phyloP scores from a whole-genome alignment of 2,888 invertebrate genomes.

The Leptinotarsa rubiginosa region DNA sequence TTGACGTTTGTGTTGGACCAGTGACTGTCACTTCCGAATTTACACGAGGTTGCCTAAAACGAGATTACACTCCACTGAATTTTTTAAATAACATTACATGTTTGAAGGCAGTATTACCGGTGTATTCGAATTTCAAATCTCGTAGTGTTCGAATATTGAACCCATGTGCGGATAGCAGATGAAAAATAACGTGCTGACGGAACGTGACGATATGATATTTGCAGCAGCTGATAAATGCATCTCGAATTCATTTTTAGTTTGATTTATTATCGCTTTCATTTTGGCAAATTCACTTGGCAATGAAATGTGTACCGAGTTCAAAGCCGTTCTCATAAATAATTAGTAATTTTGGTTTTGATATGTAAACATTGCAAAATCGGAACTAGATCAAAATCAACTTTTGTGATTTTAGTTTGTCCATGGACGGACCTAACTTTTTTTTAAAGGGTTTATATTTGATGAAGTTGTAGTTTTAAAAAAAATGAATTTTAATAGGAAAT shows the following conservation, averaged over 20 bases:
- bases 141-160: background rate
- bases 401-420: background rate
- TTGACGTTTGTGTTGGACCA: conserved; percentile 59
- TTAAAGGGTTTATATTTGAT: too few species aligned
- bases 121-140: background rate
- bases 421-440: too few species aligned
- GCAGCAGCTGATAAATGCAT: conserved; percentile 11
- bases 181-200: conserved; percentile 1
- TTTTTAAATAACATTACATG: background rate
- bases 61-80: too few species aligned
- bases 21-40: conserved; percentile 18
- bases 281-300: background rate
- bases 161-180: background rate
- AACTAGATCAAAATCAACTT: background rate
- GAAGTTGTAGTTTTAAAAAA: too few species aligned
- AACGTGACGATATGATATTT: conserved; percentile 11
- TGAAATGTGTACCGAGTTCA: background rate
- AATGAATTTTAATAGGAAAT: too few species aligned
- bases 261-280: background rate
- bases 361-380: conserved; percentile 4
- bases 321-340: background rate
- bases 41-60: conserved; percentile 2
- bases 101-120: background rate
- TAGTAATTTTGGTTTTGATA: background rate
- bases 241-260: conserved; percentile 1